Evolutionary conservation across 2,797 vertebrate genomes (phyloP).

Genomic region (Morus bassanus): DNA sequence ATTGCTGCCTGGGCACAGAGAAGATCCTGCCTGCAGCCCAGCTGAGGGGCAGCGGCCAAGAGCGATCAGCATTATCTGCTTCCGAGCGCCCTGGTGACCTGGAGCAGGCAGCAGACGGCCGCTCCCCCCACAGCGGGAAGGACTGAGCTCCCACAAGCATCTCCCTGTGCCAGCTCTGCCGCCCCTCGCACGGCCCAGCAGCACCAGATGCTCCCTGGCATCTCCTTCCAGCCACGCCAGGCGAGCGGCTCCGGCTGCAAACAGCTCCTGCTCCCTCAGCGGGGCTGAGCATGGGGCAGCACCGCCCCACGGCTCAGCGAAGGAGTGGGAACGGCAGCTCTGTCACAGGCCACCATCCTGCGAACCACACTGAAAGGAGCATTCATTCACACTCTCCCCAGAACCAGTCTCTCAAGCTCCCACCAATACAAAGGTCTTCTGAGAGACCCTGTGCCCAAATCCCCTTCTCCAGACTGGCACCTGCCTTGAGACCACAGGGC

Average conservation of each 20-base stretch:
- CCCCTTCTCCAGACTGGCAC: accelerated
- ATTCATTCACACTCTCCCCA: too few relatives aligned
- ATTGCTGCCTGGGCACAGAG: background rate
- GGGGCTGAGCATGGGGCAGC: background rate
- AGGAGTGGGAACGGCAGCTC: background rate
- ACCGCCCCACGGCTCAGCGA: accelerated
- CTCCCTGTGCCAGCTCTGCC: background rate
- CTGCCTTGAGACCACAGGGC: background rate
- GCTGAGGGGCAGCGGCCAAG: too few relatives aligned
- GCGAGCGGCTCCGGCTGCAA: background rate
- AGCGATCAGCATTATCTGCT: background rate
- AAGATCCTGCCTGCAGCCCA: background rate
- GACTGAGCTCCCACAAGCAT: accelerated
- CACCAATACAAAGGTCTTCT: accelerated
- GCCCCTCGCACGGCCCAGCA: background rate
- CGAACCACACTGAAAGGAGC: background rate
- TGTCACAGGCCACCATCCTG: accelerated
- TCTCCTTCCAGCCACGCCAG: background rate
- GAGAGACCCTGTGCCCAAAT: background rate
- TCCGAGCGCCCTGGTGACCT: accelerated
- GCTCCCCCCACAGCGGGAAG: background rate
- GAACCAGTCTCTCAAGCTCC: background rate
- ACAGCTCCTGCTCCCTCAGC: background rate
- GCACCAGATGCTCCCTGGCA: background rate
- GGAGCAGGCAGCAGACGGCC: background rate